phyloP scores from a whole-genome alignment of 2,797 vertebrate species.

The Channallabes apus region DNA sequence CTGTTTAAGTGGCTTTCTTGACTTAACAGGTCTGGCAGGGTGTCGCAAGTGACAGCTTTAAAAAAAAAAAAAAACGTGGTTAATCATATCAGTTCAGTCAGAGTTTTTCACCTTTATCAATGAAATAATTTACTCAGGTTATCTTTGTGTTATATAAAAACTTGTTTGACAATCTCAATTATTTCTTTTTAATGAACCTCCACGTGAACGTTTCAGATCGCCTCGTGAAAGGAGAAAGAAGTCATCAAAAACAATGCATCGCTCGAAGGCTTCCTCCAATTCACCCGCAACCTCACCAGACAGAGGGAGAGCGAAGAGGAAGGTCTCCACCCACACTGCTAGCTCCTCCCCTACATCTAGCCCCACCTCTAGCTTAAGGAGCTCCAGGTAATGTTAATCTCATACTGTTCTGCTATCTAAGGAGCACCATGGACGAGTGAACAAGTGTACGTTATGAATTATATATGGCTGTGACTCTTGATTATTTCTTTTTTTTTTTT shows the following conservation, averaged over 20 bases:
- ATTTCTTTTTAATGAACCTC: neutral
- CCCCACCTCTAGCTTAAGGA: constrained; percentile 85
- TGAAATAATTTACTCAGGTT: too few species aligned
- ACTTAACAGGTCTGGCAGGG: too few species aligned
- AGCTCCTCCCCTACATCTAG: constrained; percentile 88
- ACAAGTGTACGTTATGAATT: neutral
- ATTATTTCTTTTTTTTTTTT: neutral
- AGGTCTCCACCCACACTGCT: constrained; percentile 66
- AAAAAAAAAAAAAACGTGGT: too few species aligned
- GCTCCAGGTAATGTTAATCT: constrained; percentile 79
- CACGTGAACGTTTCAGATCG: constrained; percentile 62
- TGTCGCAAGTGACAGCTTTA: too few species aligned
- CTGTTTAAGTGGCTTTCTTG: too few species aligned
- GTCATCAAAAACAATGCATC: constrained; percentile 73
- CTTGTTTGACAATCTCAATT: too few species aligned
- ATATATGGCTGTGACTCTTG: constrained; percentile 3
- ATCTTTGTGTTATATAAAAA: too few species aligned
- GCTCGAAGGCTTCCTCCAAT: constrained; percentile 76
- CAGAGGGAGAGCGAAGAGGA: constrained; percentile 70
- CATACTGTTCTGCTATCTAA: neutral
- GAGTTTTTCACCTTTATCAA: too few species aligned
- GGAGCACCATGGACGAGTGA: neutral
- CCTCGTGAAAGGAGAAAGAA: constrained; percentile 86
- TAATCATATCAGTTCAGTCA: too few species aligned
- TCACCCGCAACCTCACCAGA: constrained; percentile 81